These are phyloP conservation scores for Ataeniobius toweri DNA, from an alignment of 2,797 vertebrate genomes.

Conservation along the genomic window DNA sequence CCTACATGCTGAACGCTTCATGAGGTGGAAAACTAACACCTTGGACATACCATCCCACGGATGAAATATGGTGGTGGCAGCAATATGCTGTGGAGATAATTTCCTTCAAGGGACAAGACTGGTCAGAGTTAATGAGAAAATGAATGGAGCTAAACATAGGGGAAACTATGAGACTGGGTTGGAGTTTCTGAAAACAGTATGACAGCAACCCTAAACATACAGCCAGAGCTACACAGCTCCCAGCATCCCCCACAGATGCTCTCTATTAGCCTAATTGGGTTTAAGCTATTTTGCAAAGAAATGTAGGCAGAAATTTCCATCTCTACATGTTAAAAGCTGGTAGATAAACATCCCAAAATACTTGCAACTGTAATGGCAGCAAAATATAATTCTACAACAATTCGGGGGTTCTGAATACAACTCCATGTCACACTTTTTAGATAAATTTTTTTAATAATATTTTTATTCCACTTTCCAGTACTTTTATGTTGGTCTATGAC, in stretches of 20 bases:
- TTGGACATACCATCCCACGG: too few species aligned
- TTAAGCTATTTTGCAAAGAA: not conserved
- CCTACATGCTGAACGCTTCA: not conserved
- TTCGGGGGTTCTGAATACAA: not conserved
- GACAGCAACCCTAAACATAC: not conserved
- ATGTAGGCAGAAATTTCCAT: not conserved
- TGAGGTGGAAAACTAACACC: not conserved
- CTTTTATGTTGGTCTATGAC: not conserved
- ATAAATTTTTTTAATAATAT: too few species aligned
- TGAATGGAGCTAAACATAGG: not conserved
- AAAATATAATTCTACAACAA: not conserved
- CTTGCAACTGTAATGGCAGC: not conserved
- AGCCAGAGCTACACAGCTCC: not conserved
- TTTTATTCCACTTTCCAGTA: too few species aligned
- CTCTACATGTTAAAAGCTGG: not conserved
- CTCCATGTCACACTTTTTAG: not conserved
- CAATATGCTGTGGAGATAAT: not conserved
- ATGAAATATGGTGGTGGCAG: not conserved
- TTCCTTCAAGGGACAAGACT: not conserved
- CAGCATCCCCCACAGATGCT: not conserved
- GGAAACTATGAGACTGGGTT: not conserved
- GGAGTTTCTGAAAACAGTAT: not conserved
- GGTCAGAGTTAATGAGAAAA: not conserved
- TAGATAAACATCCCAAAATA: not conserved
- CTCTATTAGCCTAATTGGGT: not conserved